Evolutionary conservation across 2,113 vertebrate species (phyloP), one percentile per base, ranked within the genome.

Genomic region (Macroglossus sobrinus): DNA sequence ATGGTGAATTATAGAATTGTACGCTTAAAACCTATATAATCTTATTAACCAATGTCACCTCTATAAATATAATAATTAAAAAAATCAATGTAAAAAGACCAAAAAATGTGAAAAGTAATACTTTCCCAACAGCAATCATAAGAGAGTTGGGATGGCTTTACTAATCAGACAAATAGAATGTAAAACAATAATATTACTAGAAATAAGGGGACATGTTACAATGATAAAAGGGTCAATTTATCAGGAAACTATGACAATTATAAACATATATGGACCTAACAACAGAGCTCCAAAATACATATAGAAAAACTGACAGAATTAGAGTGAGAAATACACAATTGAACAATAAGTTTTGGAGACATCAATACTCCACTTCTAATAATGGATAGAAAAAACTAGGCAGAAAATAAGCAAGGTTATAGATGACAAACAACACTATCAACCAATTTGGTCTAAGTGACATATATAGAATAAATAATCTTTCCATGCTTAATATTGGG

Each of bases 401-500:
- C 18, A 91, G 59, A 92, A 88, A 94, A 81, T 61, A 40, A 84
- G 35, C 35, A 85, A 91, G 53, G 11, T 71, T 40, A 16, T 18
- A 87, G 45, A 68, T 5, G 26, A 80, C 30, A 64, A 95, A 26
- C 76, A 50, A n/a, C 11, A 45, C 43, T 47, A n/a, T 75, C 69
- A 92, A 45, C 18, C 43, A 91, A 43, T 24, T 53, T 43, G 33
- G 64, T 47, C 35, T 61, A 61, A 89, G 91, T 84, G 71, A 84
- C 26, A 89, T 69, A 43, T 91, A 55, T n/a, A 47, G 47, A 84
- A 61, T 75, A 81, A 84, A 61, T 75, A 81, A 88, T 88, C 19
- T 93, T 96, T 93, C n/a, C 24, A 71, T 85, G 13, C 43, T 91
- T 95, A 79, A 80, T 97, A 71, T 82, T 63, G 26, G 35, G 16